phyloP scores from a whole-genome alignment of 2,113 vertebrate genomes.

The Kryptolebias marmoratus region DNA sequence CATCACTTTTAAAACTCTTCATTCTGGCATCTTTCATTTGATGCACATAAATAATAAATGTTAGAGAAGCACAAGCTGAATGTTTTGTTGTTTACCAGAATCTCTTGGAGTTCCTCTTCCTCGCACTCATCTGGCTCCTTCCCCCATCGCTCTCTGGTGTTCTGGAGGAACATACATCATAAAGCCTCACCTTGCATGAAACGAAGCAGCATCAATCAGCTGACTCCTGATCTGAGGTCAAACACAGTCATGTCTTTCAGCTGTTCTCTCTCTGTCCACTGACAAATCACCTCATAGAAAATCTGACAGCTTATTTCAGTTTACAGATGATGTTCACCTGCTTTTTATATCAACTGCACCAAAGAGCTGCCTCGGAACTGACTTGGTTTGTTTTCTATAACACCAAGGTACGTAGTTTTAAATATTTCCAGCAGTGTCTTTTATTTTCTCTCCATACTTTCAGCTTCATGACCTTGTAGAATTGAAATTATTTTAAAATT shows the following conservation, averaged over 20 bases:
- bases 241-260: conserved; percentile 17
- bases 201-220: conserved; percentile 45
- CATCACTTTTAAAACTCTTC: background rate
- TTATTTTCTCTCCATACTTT: background rate
- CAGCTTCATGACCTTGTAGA: background rate
- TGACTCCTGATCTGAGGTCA: conserved; percentile 51
- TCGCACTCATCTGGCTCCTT: conserved; percentile 82
- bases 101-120: conserved; percentile 81
- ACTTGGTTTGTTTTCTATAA: background rate
- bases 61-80: no score
- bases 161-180: conserved; percentile 64
- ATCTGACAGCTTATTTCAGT: conserved; percentile 49
- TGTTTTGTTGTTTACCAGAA: conserved; percentile 73
- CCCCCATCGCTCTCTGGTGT: conserved; percentile 78
- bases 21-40: background rate
- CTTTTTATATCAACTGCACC: conserved; percentile 23
- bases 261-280: conserved; percentile 16
- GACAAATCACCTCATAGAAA: conserved; percentile 54
- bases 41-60: background rate
- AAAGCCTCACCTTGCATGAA: conserved; percentile 50
- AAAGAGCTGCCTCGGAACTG: background rate
- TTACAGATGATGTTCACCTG: conserved; percentile 35
- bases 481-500: background rate
- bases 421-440: background rate
- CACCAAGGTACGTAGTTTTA: background rate